Evolutionary conservation across 2,113 vertebrate species (phyloP).

Genomic region (Columbina picui): DNA sequence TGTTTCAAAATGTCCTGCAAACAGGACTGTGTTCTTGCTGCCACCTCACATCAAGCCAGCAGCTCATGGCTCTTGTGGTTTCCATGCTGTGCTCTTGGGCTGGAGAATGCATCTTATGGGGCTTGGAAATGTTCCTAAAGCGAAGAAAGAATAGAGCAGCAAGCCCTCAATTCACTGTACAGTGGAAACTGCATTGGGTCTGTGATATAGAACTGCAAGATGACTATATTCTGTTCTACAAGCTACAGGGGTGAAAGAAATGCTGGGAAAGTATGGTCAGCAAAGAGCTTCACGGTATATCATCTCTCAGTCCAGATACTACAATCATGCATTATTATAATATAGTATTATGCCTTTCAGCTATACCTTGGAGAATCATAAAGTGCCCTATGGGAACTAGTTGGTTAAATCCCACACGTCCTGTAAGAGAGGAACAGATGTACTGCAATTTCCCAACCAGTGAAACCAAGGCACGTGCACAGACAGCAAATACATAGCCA

Average conservation of each 20-base stretch:
- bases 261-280: not conserved
- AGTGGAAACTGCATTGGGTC: not conserved
- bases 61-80: not conserved
- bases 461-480: not conserved
- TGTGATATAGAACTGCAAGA: fast-evolving
- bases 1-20: not conserved
- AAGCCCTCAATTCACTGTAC: not conserved
- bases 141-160: not conserved
- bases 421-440: not conserved
- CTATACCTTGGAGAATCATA: not conserved
- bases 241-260: not conserved
- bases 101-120: not conserved
- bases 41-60: not conserved
- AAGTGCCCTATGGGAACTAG: not conserved
- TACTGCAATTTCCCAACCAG: not conserved
- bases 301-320: not conserved
- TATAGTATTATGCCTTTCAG: not conserved
- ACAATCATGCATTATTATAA: not conserved
- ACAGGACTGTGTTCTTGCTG: not conserved
- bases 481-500: not conserved
- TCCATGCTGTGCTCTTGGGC: not conserved
- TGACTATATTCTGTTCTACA: too few relatives aligned
- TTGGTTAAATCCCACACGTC: not conserved
- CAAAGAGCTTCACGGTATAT: fast-evolving
- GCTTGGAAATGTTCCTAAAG: not conserved